These are phyloP conservation scores for Lepilemur ruficaudatus DNA, from an alignment of 2,797 vertebrate species.

Conservation along the genomic window DNA sequence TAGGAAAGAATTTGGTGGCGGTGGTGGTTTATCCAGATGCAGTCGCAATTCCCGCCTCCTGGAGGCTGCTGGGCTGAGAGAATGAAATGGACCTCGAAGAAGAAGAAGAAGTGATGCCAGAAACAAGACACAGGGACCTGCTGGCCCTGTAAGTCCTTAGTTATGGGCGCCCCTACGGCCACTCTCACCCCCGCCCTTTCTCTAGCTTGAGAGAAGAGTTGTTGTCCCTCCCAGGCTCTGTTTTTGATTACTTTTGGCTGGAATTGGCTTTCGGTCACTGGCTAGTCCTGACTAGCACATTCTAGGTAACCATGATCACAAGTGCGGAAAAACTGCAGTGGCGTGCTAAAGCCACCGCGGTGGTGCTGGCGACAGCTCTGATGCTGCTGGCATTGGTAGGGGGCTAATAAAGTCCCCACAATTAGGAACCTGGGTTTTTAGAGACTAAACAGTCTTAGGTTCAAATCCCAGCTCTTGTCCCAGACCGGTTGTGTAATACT, in stretches of 20 bases:
- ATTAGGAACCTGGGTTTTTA: not conserved
- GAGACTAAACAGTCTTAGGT: not conserved
- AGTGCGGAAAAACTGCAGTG: not conserved
- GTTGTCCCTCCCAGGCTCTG: accelerated
- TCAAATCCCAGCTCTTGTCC: not conserved
- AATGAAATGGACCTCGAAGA: not conserved
- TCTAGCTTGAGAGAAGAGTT: not conserved
- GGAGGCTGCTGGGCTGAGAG: not conserved
- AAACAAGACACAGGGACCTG: not conserved
- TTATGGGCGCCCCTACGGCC: not conserved
- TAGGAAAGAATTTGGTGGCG: no score
- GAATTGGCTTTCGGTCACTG: not conserved
- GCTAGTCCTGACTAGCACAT: no score
- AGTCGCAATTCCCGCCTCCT: not conserved
- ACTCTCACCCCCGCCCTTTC: not conserved
- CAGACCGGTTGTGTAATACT: not conserved
- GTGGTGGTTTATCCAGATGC: not conserved
- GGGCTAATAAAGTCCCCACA: no score
- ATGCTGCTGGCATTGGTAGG: not conserved
- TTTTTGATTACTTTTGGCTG: not conserved
- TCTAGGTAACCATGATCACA: not conserved
- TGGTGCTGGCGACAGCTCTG: not conserved
- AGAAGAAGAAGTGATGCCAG: not conserved
- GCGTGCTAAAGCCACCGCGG: not conserved
- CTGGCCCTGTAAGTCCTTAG: not conserved